Evolutionary conservation across 2,113 vertebrate species (phyloP).

Genomic region (Malurus alboscapulatus): DNA sequence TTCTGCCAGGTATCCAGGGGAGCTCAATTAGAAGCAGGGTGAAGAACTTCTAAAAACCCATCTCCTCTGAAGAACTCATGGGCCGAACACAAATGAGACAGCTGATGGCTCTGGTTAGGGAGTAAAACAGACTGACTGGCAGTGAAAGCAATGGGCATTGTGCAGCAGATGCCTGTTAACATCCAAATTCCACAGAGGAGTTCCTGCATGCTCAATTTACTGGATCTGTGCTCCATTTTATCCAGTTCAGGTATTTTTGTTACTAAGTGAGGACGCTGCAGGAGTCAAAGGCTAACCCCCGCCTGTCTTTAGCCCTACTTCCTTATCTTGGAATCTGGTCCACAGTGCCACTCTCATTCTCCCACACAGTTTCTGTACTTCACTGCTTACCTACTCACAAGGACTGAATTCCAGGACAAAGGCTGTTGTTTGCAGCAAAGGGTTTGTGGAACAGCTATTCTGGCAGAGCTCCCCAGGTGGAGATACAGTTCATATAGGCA

Average conservation of each 20-base stretch:
- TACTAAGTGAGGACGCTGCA: neutral
- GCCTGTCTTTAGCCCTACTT: neutral
- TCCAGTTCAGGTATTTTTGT: neutral
- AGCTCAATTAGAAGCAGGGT: neutral
- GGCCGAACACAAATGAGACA: neutral
- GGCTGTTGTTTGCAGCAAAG: neutral
- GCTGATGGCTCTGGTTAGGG: neutral
- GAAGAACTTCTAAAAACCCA: neutral
- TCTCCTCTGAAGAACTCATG: neutral
- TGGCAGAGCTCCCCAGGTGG: slow-evolving; percentile 51
- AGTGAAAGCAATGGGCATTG: neutral
- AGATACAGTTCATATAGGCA: slow-evolving; percentile 24
- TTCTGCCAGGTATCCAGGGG: neutral
- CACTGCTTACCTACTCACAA: neutral
- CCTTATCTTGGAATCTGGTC: slow-evolving; percentile 5
- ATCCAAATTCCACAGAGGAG: neutral
- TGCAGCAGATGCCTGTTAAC: neutral
- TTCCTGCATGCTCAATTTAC: neutral
- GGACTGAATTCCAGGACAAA: slow-evolving; percentile 18
- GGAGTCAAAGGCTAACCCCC: neutral
- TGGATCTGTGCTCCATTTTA: neutral
- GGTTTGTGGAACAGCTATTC: slow-evolving; percentile 40
- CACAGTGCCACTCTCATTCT: neutral
- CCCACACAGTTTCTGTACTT: neutral
- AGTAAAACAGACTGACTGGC: neutral